Evolutionary conservation across 2,888 invertebrate genomes (phyloP), one percentile per base, ranked within the genome.

Genomic region (Lamellibrachia columna): DNA sequence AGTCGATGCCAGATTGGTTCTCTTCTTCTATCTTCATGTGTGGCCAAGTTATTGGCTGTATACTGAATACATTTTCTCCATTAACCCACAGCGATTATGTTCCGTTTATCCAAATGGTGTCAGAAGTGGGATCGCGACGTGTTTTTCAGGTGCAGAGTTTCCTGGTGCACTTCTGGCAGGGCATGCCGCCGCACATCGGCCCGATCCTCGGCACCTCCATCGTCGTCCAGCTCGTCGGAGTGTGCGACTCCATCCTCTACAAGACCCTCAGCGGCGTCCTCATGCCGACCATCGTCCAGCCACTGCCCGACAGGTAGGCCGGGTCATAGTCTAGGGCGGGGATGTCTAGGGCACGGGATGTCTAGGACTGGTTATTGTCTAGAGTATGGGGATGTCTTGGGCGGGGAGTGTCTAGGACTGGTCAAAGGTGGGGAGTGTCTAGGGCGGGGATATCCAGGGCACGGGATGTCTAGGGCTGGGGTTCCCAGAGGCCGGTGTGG

Each of bases 161-260:
- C 92, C 92, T 94, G 93, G 90, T 94, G 52, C 94, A 94, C 92
- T 94, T 94, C 93, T 94, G 94, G 94, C 94, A 94, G 91, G 94
- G 94, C 11, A 94, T 94, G 94, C 94, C 94, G 2, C 93, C 93
- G 90, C 94, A 94, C 93, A 94, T 94, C 4, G 93, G 94, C 22
- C 94, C 94, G 28, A 91, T 94, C 7, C 93, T 94, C 75, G 92
- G 92, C 52, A 92, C 93, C 6, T 90, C 92, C 2, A 95, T 96
- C 28, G 95, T 97, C 4, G 96, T 97, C 28, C 96, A 96, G 93
- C 94, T 97, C 92, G 96, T 97, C 6, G 97, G 97, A 3, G 96
- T 97, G 11, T 97, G 97, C 94, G 97, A 97, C 95, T 96, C 96
- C 92, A 97, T 97, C 91, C 95, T 97, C 55, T 97, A 97, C 95